These are phyloP conservation scores for Catharus bicknelli DNA, from an alignment of 2,113 vertebrate species.

Conservation along the genomic window DNA sequence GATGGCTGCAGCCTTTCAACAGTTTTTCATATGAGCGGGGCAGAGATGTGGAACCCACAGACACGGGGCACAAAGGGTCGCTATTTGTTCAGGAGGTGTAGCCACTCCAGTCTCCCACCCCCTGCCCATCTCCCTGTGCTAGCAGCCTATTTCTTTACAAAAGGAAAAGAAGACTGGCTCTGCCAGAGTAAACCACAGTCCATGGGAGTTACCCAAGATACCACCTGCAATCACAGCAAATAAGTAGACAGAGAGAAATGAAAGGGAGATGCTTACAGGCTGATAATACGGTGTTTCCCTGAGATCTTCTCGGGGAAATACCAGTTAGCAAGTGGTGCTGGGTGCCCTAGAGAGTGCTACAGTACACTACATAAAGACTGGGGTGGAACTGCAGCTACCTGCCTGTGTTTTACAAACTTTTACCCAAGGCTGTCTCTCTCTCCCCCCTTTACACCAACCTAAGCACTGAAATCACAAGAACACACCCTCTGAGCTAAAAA, in stretches of 20 bases:
- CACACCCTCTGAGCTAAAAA: not conserved
- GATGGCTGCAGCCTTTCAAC: conserved; percentile 64
- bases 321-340: not conserved
- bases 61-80: fast-evolving
- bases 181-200: not conserved
- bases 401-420: not conserved
- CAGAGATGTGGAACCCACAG: not conserved
- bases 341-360: not conserved
- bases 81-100: not conserved
- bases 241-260: not conserved
- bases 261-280: not conserved
- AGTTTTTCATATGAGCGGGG: conserved; percentile 23
- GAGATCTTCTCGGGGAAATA: not conserved
- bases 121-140: not conserved
- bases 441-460: not conserved
- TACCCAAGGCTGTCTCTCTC: not conserved
- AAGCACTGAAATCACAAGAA: not conserved
- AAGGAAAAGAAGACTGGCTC: not conserved
- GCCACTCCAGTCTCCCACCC: fast-evolving
- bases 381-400: not conserved
- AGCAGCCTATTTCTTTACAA: not conserved
- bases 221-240: not conserved
- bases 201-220: not conserved
- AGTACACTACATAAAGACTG: not conserved
- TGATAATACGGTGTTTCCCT: not conserved